Evolutionary conservation across 2,888 invertebrate species (phyloP).

Genomic region (Xestia c-nigrum): DNA sequence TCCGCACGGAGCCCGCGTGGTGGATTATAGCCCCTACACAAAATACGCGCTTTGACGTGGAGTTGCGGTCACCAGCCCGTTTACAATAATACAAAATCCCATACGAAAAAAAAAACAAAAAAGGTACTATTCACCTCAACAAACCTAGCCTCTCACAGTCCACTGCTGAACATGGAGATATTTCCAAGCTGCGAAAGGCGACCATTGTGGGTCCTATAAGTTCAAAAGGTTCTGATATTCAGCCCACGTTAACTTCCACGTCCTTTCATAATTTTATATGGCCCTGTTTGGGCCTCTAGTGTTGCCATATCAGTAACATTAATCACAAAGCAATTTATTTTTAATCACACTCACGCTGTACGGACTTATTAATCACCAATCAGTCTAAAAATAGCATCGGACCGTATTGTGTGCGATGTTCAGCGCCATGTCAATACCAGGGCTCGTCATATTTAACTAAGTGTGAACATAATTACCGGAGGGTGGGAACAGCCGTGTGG

Average conservation of each 20-base stretch:
- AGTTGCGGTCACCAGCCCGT: too few species aligned
- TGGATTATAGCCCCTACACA: too few species aligned
- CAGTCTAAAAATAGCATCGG: neutral
- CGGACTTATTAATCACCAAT: constrained; percentile 20
- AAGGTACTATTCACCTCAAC: neutral
- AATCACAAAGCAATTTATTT: constrained; percentile 10
- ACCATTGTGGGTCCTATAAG: neutral
- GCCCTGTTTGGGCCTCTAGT: neutral
- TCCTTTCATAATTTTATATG: too few species aligned
- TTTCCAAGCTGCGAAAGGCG: neutral
- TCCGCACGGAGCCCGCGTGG: too few species aligned
- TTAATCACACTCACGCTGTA: constrained; percentile 21
- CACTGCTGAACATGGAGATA: neutral
- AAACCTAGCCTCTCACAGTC: too few species aligned
- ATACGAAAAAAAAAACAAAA: too few species aligned
- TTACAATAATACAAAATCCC: too few species aligned
- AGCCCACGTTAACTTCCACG: neutral
- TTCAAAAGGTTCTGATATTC: neutral
- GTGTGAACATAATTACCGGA: constrained; percentile 71
- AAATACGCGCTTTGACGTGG: too few species aligned
- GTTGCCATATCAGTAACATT: neutral
- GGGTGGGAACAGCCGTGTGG: constrained; percentile 37
- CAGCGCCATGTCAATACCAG: constrained; percentile 57
- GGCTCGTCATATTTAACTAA: constrained; percentile 64
- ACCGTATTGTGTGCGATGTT: neutral